Conservation (phyloP, 2,797 vertebrate genomes). For the Rhabdomys pumilio region DNA sequence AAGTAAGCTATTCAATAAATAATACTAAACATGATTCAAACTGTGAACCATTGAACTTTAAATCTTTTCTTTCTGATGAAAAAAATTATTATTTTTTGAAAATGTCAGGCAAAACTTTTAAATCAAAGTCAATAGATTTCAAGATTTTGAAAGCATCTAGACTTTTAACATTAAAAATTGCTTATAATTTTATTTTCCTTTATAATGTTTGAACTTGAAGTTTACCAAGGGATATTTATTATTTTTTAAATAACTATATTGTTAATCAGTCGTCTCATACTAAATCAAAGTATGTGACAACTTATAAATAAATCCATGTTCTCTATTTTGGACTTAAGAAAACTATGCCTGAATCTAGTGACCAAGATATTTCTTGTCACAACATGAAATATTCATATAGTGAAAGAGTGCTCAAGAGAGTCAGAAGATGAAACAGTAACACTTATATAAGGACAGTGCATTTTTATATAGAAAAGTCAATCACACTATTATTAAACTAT, state of each 20-base stretch:
- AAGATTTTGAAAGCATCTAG: not conserved
- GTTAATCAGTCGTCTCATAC: not conserved
- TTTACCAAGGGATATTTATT: not conserved
- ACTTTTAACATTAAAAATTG: not conserved
- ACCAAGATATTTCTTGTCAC: not conserved
- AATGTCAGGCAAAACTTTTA: not conserved
- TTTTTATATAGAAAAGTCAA: not conserved
- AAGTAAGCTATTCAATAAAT: not conserved
- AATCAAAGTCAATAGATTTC: not conserved
- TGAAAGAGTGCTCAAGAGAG: not conserved
- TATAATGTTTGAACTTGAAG: not conserved
- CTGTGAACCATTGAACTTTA: not conserved
- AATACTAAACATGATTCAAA: not conserved
- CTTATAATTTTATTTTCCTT: not conserved
- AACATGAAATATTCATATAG: not conserved
- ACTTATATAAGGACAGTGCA: not conserved
- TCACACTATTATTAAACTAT: not conserved
- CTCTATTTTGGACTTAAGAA: not conserved
- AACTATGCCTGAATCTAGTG: too few relatives aligned
- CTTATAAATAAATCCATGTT: not conserved
- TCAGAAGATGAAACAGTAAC: not conserved
- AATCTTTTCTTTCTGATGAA: not conserved
- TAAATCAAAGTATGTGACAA: not conserved
- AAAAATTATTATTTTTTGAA: not conserved
- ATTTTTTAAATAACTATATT: not conserved